Conservation (phyloP, 2,888 invertebrate genomes). For the Linyphia triangularis region DNA sequence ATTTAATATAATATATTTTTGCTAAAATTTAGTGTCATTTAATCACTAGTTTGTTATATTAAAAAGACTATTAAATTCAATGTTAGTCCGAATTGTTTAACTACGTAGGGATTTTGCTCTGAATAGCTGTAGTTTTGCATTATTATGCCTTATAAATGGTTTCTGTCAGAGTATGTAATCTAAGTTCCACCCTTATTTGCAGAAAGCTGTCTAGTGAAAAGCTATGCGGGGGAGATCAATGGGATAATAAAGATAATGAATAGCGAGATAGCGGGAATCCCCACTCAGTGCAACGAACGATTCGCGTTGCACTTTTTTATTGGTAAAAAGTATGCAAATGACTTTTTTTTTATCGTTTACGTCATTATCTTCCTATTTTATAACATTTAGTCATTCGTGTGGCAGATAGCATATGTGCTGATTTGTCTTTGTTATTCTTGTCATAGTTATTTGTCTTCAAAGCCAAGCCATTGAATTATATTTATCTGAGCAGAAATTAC, state of each 20-base stretch:
- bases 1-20: too few species aligned
- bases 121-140: background rate
- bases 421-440: too few species aligned
- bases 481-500: too few species aligned
- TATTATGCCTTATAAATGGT: background rate
- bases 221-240: background rate
- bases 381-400: background rate
- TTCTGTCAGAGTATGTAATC: too few species aligned
- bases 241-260: conserved; percentile 3
- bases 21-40: too few species aligned
- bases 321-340: background rate
- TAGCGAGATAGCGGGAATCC: background rate
- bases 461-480: too few species aligned
- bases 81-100: background rate
- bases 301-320: background rate
- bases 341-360: background rate
- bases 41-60: too few species aligned
- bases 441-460: too few species aligned
- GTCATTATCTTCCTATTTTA: background rate
- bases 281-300: background rate
- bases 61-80: too few species aligned
- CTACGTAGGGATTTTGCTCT: too few species aligned
- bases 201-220: background rate
- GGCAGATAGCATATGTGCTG: background rate
- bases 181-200: background rate